These are phyloP conservation scores for Tricholaema leucomelas DNA, from an alignment of 2,113 vertebrate genomes.

Conservation along the genomic window DNA sequence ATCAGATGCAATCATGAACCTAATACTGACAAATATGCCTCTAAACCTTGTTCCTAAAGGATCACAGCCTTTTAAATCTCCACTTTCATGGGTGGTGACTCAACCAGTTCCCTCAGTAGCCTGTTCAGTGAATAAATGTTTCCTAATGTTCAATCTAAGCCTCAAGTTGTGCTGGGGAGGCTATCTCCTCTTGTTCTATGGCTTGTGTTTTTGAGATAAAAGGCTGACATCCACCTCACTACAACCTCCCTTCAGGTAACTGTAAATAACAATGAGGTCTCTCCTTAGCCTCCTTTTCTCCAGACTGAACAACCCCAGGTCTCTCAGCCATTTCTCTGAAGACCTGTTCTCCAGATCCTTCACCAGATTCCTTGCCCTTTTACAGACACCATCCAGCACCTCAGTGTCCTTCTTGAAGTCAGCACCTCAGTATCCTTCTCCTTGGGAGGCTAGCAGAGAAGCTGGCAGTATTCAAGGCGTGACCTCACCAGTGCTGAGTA, in stretches of 20 bases:
- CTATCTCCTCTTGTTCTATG: neutral
- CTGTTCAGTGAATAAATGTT: too few species aligned
- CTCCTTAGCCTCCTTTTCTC: neutral
- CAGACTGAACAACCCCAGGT: neutral
- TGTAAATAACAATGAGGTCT: neutral
- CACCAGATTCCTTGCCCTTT: neutral
- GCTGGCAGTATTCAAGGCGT: too few species aligned
- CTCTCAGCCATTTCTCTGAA: neutral
- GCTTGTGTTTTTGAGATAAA: neutral
- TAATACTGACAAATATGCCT: neutral
- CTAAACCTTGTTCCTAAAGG: neutral
- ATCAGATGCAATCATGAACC: neutral
- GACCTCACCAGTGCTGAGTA: fast-evolving
- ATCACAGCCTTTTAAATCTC: neutral
- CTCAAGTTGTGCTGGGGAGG: neutral
- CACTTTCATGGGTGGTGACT: neutral
- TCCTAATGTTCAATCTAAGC: too few species aligned
- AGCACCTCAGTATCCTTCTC: too few species aligned
- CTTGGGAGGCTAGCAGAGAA: too few species aligned
- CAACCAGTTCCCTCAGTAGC: neutral
- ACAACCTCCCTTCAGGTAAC: neutral
- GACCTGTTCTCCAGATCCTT: neutral
- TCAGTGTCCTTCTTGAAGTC: neutral
- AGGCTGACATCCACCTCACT: fast-evolving
- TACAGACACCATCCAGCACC: neutral